Evolutionary conservation across 2,113 vertebrate genomes (phyloP).

Genomic region (Nyctibius bracteatus): DNA sequence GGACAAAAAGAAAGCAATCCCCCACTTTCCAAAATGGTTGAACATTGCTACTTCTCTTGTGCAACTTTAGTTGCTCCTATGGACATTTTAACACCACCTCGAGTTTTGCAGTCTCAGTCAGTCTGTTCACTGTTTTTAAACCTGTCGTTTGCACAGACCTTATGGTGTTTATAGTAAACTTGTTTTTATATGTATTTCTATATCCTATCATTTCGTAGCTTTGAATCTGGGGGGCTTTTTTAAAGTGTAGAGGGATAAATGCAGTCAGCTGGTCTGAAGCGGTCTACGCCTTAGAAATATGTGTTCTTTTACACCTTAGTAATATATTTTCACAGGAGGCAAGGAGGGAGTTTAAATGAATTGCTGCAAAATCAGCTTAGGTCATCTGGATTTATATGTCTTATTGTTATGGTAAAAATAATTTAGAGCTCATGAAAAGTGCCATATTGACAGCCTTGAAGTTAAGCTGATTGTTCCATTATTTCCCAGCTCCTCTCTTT

Average conservation of each 20-base stretch:
- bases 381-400: not conserved
- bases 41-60: not conserved
- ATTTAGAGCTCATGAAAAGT: not conserved
- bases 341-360: not conserved
- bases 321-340: not conserved
- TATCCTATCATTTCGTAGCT: not conserved
- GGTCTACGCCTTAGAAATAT: not conserved
- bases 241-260: not conserved
- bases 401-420: not conserved
- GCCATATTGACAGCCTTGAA: not conserved
- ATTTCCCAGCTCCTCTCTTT: not conserved
- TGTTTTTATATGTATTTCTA: not conserved
- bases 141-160: not conserved
- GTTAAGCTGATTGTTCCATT: not conserved
- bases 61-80: not conserved
- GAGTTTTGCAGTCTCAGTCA: not conserved
- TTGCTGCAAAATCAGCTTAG: not conserved
- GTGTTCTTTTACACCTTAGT: not conserved
- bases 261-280: not conserved
- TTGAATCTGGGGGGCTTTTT: not conserved
- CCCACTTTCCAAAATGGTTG: not conserved
- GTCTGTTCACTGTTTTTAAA: not conserved
- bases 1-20: not conserved
- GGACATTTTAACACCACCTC: not conserved
- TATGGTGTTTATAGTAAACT: not conserved